Base-by-base conservation (phyloP, 2,113 vertebrate species). In the Pterophyllum scalare region DNA sequence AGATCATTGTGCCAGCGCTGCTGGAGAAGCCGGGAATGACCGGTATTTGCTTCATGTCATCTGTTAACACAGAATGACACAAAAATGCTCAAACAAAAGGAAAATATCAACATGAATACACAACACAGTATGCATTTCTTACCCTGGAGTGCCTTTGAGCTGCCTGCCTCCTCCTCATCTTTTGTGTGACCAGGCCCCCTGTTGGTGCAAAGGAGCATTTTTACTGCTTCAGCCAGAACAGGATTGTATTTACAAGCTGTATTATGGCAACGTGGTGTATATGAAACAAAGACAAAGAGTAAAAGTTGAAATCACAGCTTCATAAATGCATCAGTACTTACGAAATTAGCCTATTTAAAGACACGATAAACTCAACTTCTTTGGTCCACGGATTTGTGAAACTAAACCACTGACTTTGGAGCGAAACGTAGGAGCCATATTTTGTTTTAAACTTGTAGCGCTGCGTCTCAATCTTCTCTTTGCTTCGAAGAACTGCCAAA, bases 381-480 rank as follows among this genome's bases (percentile, higher is more conserved):
- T 97, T 97, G 96, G 97, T 97, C 97, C 97, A 97, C 0, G 97
- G 97, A 79, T 97, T 97, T 81, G 96, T 96, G 92, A 97, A 98
- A 89, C 96, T 96, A 91, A 96, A 97, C 97, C 97, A 97, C 87
- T 97, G 96, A 89, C 97, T 98, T 93, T 95, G 96, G 79, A 98
- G 94, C 4, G 95, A 96, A 85, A 97, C 83, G 8, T 97, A 97
- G 84, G 95, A 95, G 43, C 97, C 96, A 22, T 96, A 92, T 94
- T 97, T 97, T 12, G 96, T 96, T 94, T 96, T 97, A 89, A 98
- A 98, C 92, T 95, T 97, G 95, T 97, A 97, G 92, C 94, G 94
- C 88, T 95, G 94, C 7, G 97, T 97, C 86, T 96, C 95, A 11
- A 97, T 93, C 93, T 97, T 97, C 88, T 97, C 96, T 95, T 97